Evolutionary conservation across 2,888 invertebrate genomes (phyloP), one percentile per base, ranked within the genome.

Genomic region (Meganola albula): DNA sequence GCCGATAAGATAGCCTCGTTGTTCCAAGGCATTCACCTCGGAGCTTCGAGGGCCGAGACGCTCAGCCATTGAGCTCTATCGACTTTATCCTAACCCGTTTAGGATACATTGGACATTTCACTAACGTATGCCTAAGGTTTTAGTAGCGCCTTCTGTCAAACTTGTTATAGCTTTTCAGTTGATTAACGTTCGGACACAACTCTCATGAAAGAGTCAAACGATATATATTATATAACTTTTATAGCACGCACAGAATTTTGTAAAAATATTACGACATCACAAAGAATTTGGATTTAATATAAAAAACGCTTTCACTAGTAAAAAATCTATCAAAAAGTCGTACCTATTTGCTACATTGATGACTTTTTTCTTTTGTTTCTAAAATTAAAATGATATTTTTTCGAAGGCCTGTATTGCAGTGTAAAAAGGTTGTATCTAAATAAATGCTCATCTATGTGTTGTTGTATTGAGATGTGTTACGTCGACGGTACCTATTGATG

Each of bases 1-100:
- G 50, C 93, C 93, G 68, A 95, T 92, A 39, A 91, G 83, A 77
- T 95, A 95, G 61, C 95, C 95, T 67, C 93, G 88, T 78, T 93
- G 91, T 74, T 93, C 93, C 80, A 95, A 88, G 68, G 94, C 94
- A 73, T 92, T 92, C 53, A 93, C 90, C 87, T 95, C 95, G 61
- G 94, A 94, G 85, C 90, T 91, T 79, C 92, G 90, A 74, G 92
- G 90, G 88, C 89, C 90, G 79, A 91, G 87, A 83, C 89, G 89
- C 86, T 90, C 88, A 88, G 90, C 91, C 92, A 92, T 92, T 73
- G 78, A 82, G 83, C 79, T 82, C 76, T 79, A 75, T 76, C 67
- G 74, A 77, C 75, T 82, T 83, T 84, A 85, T 83, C 68, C 78
- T 83, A 65, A 82, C 83, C 84, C 83, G 72, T 82, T 84, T 85